These are phyloP conservation scores for Sceliomorpha sp. DNA, from an alignment of 2,888 invertebrate genomes.

Conservation along the genomic window DNA sequence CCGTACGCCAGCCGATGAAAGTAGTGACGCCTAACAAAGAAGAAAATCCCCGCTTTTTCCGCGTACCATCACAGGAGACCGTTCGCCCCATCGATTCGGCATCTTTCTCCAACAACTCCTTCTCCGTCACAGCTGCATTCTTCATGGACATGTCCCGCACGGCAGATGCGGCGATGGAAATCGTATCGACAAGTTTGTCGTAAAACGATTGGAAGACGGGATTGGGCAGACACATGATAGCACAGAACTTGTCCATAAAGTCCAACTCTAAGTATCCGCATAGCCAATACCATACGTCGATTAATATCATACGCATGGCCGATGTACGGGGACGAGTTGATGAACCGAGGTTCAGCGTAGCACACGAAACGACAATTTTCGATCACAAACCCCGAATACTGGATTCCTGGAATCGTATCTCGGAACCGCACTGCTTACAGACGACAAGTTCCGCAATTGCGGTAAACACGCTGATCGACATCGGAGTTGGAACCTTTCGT, in stretches of 20 bases:
- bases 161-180: conserved; percentile 19
- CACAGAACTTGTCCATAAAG: conserved; percentile 50
- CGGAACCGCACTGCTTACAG: conserved; percentile 55
- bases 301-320: conserved; percentile 16
- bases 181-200: conserved; percentile 10
- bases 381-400: conserved; percentile 56
- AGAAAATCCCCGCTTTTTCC: no score
- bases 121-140: conserved; percentile 5
- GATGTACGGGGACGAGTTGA: not conserved
- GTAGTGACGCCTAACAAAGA: no score
- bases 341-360: conserved; percentile 31
- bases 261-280: conserved; percentile 54
- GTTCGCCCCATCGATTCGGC: not conserved
- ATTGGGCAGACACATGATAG: conserved; percentile 52
- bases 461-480: conserved; percentile 38
- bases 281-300: conserved; percentile 36
- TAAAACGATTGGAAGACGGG: conserved; percentile 48
- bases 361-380: conserved; percentile 53
- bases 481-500: conserved; percentile 5
- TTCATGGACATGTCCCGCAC: conserved; percentile 4
- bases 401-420: conserved; percentile 54
- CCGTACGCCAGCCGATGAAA: conserved; percentile 36
- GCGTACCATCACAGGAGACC: conserved; percentile 2
- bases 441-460: conserved; percentile 52
- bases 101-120: conserved; percentile 1